Base-by-base conservation (phyloP, 2,113 vertebrate genomes). In the Albula goreensis region DNA sequence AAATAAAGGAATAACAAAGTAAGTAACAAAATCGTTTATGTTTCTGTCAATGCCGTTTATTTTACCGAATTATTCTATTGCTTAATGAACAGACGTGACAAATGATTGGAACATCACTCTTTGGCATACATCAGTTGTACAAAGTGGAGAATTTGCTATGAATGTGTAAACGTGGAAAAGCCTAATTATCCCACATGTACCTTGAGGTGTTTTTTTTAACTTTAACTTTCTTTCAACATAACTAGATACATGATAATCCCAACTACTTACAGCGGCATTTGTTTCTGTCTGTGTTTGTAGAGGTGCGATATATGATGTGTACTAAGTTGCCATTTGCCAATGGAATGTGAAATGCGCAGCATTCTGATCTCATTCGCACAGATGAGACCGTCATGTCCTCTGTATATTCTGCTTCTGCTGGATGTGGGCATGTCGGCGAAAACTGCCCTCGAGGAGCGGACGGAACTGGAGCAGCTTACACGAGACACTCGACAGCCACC, bases 401-500 rank as follows among this genome's bases (percentile, higher is more conserved):
- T 94, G 70, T 89, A 89, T 84, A 93, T 87, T 85, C 88, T 96
- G 60, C 56, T 96, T 25, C 87, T 96, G 2, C 91, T 95, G 77
- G 91, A 91, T 2, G 87, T 94, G 87, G 92, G 90, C 0, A 9
- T 83, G 91, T 94, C 93, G 15, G 53, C 5, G 82, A 66, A 0
- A 41, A 83, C 2, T 60, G 89, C 80, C 15, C 1, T 1, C 82
- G 78, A 41, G 87, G 87, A 80, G 84, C 8, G 0, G 4, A 0
- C 2, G n/a, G 19, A 0, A 0, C 86, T 0, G 0, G 0, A 13
- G 77, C 60, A 0, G 81, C 57, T 48, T 0, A n/a, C 4, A 7
- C 0, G 22, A 85, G 88, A 0, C 0, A 9, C 0, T 49, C 2
- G 31, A 22, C 82, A 77, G 63, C 92, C 88, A 78, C 3, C 0